These are phyloP conservation scores for Chaenocephalus aceratus DNA, from an alignment of 2,113 vertebrate genomes.

Conservation along the genomic window DNA sequence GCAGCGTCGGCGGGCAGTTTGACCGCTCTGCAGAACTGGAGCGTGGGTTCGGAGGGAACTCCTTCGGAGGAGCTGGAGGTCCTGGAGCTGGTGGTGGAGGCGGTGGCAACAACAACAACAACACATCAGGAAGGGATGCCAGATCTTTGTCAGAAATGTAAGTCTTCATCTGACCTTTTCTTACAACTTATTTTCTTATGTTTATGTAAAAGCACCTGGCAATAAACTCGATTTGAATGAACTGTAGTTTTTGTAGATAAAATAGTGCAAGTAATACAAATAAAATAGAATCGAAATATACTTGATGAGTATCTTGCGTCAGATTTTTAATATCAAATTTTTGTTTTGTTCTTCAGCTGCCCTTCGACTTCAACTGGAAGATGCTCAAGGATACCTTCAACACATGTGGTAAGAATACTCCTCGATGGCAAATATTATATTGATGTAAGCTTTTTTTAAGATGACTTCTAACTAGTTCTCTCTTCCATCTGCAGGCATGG, in stretches of 20 bases:
- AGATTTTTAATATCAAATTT: background rate
- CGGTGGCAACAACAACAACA: constrained; percentile 59
- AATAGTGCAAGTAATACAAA: too few relatives aligned
- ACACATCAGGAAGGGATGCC: constrained; percentile 91
- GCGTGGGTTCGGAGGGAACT: constrained; percentile 91
- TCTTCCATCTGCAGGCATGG: constrained; percentile 85
- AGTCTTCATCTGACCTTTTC: constrained; percentile 63
- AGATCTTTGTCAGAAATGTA: constrained; percentile 99
- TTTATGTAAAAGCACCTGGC: too few relatives aligned
- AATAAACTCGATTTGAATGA: too few relatives aligned
- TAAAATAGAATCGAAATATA: too few relatives aligned
- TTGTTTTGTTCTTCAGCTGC: constrained; percentile 84
- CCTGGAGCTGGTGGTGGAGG: constrained; percentile 85
- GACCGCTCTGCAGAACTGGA: constrained; percentile 93
- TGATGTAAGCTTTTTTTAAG: background rate
- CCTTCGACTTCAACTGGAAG: constrained; percentile 99
- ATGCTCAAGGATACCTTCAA: constrained; percentile 99
- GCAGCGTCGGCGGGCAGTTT: constrained; percentile 89
- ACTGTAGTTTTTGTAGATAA: too few relatives aligned
- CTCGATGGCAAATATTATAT: background rate
- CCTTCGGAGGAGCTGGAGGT: constrained; percentile 89
- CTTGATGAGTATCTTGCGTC: too few relatives aligned
- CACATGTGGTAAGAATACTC: constrained; percentile 89
- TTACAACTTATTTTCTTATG: too few relatives aligned
- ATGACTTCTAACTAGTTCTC: background rate